phyloP scores from a whole-genome alignment of 1,140 invertebrate species.

The Eumeta japonica region DNA sequence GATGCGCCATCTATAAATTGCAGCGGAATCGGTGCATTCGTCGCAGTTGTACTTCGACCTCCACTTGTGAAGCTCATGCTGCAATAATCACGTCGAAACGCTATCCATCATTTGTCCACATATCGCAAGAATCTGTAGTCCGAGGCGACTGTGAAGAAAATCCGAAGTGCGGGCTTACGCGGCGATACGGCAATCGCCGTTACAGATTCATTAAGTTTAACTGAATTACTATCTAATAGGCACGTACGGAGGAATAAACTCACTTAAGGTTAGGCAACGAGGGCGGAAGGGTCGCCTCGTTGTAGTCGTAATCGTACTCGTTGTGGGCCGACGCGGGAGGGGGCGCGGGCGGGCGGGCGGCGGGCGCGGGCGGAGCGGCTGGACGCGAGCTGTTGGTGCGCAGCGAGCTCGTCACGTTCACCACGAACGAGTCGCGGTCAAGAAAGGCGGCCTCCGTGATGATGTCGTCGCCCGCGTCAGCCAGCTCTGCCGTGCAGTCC shows the following conservation, averaged over 20 bases:
- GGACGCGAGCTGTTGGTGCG: slow-evolving; percentile 28
- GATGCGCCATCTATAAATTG: no score
- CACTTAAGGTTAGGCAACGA: slow-evolving; percentile 72
- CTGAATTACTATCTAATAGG: slow-evolving; percentile 5
- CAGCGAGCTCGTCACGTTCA: slow-evolving; percentile 45
- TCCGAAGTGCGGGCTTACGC: neutral
- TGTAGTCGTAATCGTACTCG: slow-evolving; percentile 68
- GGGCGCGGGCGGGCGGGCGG: slow-evolving; percentile 17
- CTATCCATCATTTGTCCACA: no score
- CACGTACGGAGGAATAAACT: no score
- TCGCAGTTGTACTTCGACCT: no score
- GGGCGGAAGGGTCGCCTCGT: slow-evolving; percentile 69
- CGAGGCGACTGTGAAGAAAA: neutral
- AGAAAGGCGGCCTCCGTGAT: slow-evolving; percentile 42
- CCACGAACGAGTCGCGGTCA: slow-evolving; percentile 37
- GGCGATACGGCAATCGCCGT: neutral
- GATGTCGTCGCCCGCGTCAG: slow-evolving; percentile 33
- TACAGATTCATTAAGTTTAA: no score
- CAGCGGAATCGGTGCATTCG: no score
- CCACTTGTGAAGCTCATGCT: no score
- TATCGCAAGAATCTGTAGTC: no score
- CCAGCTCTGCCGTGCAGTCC: slow-evolving; percentile 43
- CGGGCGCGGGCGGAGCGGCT: slow-evolving; percentile 13
- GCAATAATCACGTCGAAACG: no score
- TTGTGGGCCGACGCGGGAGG: slow-evolving; percentile 19